Percentiles rank a stretch among this genome's conserved stretches.
phyloP scores from a whole-genome alignment of 2,888 invertebrate species.

The Phengaris arion region DNA sequence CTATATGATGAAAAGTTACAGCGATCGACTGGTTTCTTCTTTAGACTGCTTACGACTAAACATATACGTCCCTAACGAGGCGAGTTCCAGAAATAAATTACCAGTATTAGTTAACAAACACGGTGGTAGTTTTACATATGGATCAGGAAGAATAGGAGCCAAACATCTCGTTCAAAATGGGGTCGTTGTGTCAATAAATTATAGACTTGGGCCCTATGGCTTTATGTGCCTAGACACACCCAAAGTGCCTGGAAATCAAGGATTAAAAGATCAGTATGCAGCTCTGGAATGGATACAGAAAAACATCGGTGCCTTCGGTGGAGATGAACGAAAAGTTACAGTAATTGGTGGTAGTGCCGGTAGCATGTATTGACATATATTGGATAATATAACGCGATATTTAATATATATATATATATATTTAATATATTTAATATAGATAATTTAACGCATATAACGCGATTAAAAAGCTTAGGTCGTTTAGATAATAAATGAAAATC shows the following conservation, averaged over 20 bases:
- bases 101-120: conserved; percentile 61
- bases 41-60: conserved; percentile 80
- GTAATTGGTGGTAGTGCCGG: conserved; percentile 24
- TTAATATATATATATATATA: too few species aligned
- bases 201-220: conserved; percentile 59
- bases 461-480: too few species aligned
- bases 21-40: conserved; percentile 46
- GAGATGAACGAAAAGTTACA: conserved; percentile 40
- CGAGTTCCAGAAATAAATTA: conserved; percentile 39
- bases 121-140: conserved; percentile 54
- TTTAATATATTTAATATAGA: too few species aligned
- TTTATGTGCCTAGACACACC: conserved; percentile 52
- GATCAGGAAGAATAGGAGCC: conserved; percentile 50
- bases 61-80: conserved; percentile 73
- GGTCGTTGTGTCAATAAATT: conserved; percentile 50
- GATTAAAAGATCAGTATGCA: conserved; percentile 53
- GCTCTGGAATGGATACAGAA: conserved; percentile 48
- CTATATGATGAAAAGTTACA: conserved; percentile 32
- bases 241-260: conserved; percentile 54
- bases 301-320: conserved; percentile 45
- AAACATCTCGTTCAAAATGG: conserved; percentile 49
- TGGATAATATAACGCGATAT: too few species aligned
- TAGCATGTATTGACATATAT: too few species aligned
- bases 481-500: too few species aligned
- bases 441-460: too few species aligned